Conservation (phyloP, 2,113 vertebrate genomes). For the Ivindomyrus marchei region DNA sequence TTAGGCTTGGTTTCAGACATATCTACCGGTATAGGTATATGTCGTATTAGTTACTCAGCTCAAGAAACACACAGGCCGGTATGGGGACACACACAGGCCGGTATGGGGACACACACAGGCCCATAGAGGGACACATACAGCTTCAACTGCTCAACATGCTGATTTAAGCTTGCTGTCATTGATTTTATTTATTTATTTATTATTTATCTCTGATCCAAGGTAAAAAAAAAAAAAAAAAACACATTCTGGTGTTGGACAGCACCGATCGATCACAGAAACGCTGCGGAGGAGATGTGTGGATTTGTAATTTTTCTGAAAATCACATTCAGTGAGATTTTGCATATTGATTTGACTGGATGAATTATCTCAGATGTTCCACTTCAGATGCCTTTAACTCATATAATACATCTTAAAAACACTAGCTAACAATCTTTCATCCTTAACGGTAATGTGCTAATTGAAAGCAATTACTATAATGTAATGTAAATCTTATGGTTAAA, state of each 20-base stretch:
- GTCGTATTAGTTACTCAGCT: not conserved
- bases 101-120: too few relatives aligned
- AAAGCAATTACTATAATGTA: conserved; percentile 6
- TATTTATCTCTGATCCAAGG: not conserved
- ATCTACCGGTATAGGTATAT: not conserved
- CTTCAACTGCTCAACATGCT: not conserved
- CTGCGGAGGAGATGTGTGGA: not conserved
- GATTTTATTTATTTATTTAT: not conserved
- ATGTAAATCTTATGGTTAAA: conserved; percentile 15
- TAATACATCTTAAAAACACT: not conserved
- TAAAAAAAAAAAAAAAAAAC: not conserved
- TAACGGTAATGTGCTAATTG: not conserved
- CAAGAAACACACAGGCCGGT: too few relatives aligned
- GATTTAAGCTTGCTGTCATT: not conserved
- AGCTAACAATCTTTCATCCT: not conserved
- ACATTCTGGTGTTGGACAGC: not conserved
- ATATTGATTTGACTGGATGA: conserved; percentile 1
- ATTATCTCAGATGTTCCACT: not conserved
- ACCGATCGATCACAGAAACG: not conserved
- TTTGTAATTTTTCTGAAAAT: not conserved
- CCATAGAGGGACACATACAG: not conserved
- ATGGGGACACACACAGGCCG: too few relatives aligned
- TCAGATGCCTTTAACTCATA: not conserved
- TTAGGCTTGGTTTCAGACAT: not conserved
- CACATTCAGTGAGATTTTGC: not conserved